Evolutionary conservation across 2,888 invertebrate species (phyloP), one percentile per base, ranked within the genome.

Genomic region (Oscheius sp.): DNA sequence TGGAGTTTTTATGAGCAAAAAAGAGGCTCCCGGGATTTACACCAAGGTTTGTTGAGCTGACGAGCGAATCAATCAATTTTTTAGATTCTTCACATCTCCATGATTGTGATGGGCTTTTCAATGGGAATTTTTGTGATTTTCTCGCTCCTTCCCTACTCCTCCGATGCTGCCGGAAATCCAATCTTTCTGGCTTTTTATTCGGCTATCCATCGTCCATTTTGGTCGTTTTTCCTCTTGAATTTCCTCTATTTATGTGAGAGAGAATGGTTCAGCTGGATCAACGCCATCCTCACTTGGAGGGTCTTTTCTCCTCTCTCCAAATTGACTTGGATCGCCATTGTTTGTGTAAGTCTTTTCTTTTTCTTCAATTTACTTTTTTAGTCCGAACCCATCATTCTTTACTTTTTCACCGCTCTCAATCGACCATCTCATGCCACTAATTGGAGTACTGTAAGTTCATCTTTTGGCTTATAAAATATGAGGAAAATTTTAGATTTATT

Each of bases 401-500:
- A 79, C 63, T 75, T 84, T 58, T 86, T 84, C 73, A 79, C 85
- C n/a, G 79, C 85, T 12, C 81, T 84, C 48, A 82, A 86, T 64
- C 81, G 84, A 45, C 85, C 85, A 10, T 73, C 83, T 12, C 74
- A 86, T 55, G 80, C 82, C 33, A 85, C 85, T 5, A 79, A 81
- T 65, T 79, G 84, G 74, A 81, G 81, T 55, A 78, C 78, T 61
- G 84, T 85, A 69, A 63, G 78, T 77, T 15, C 2, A 31, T 8
- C 20, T 15, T 20, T 27, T 6, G 12, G 17, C 8, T 23, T 17
- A 58, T 10, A 37, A 15, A 23, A 50, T 10, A 15, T 23, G 6
- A 53, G 42, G 2, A 15, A 2, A 6, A 23, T 71, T 72, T 25
- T 71, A 84, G 85, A 71, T 85, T 45, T 79, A 83, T 64, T 75